Base-by-base conservation (phyloP, 2,888 invertebrate genomes). In the Brachylomia viminalis region DNA sequence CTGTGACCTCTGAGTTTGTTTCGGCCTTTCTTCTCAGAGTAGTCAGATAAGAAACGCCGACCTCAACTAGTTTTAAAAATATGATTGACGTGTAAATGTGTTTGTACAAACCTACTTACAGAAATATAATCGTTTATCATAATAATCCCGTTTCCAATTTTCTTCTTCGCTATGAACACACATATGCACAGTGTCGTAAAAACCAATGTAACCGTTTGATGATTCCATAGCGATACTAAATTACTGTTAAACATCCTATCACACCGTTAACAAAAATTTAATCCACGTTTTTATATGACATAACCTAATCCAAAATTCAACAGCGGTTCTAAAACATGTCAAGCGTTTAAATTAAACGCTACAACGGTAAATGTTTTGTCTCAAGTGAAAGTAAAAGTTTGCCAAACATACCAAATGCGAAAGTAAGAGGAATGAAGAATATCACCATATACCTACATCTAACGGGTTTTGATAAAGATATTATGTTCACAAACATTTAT, bases 361-460 rank as follows among this genome's bases (percentile, higher is more conserved):
- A 23, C 23, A 84, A 84, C 82, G 75, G 85, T 81, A 59, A 23
- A 8, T 27, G 82, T 69, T 72, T 85, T 82, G 68, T 81, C 42
- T 58, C 52, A 7, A 67, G 82, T 38, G 77, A 82, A 82, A 85
- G 82, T 76, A n/a, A 75, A 71, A 72, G 30, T 56, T 11, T 68
- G 45, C 17, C 0, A 68, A 75, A 75, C 58, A 71, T 68, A 65
- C 64, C 30, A 15, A 70, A 75, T 61, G 33, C 52, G 49, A 67
- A 68, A 82, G 77, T 75, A 56, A 64, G 66, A 74, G 23, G 52
- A 58, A 67, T 62, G 20, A 59, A 71, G 58, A 33, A 30, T 66
- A 33, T 72, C 49, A 30, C 47, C 45, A 45, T 45, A 49, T 0
- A 61, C 23, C 45, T 17, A 30, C 1, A 45, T 61, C 49, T 79